Percentiles rank a stretch among this genome's conserved stretches.
Conservation (phyloP, 2,888 invertebrate genomes). For the Drosophila lutescens region DNA sequence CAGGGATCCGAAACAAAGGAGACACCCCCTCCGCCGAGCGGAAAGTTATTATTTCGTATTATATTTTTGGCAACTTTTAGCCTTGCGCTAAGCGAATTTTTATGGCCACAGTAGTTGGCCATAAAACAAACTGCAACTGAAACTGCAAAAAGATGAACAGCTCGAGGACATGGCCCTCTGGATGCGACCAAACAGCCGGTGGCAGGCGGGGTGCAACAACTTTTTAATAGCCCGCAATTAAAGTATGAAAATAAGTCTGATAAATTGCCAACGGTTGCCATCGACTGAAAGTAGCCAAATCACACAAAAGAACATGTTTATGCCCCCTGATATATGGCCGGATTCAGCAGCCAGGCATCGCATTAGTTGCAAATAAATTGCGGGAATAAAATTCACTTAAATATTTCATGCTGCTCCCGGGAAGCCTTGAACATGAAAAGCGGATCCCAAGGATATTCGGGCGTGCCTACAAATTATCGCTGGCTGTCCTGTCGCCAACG, state of each 20-base stretch:
- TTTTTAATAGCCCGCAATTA: slow-evolving; percentile 72
- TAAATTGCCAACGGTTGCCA: slow-evolving; percentile 36
- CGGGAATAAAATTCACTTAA: slow-evolving; percentile 70
- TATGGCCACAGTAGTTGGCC: slow-evolving; percentile 50
- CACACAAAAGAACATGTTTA: slow-evolving; percentile 64
- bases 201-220: slow-evolving; percentile 61
- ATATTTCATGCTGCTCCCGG: slow-evolving; percentile 62
- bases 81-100: slow-evolving; percentile 64
- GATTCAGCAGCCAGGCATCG: slow-evolving; percentile 37
- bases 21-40: slow-evolving; percentile 17
- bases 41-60: slow-evolving; percentile 64
- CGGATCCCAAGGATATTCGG: slow-evolving; percentile 53
- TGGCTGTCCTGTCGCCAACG: slow-evolving; percentile 47
- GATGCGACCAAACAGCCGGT: slow-evolving; percentile 58
- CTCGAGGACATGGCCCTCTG: slow-evolving; percentile 33
- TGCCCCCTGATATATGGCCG: slow-evolving; percentile 45
- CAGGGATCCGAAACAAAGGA: slow-evolving; percentile 55
- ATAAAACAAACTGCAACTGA: slow-evolving; percentile 55
- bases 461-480: slow-evolving; percentile 72
- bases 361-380: slow-evolving; percentile 72
- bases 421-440: slow-evolving; percentile 51
- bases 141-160: slow-evolving; percentile 55
- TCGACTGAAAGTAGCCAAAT: slow-evolving; percentile 52
- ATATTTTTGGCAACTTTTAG: slow-evolving; percentile 59
- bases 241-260: slow-evolving; percentile 47